Base-by-base conservation (phyloP, 2,113 vertebrate genomes). In the Tursiops truncatus region DNA sequence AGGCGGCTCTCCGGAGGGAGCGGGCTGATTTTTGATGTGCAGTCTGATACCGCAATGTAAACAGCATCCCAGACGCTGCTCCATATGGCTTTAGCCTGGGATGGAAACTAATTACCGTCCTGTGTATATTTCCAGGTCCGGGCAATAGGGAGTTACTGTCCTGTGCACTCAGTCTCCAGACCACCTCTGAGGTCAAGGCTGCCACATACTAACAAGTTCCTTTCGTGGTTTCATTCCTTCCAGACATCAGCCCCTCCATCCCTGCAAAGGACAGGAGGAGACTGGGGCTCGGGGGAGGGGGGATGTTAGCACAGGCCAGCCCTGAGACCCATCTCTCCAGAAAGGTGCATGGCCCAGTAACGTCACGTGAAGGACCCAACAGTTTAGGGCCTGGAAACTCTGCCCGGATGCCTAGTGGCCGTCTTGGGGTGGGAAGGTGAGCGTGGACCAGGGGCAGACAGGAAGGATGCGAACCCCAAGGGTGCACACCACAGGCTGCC, bases 291-390 rank as follows among this genome's bases (percentile, higher is more conserved):
- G 23, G 63, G 47, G 11, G 47, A 4, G 23, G 58, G 36, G 14
- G 47, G 2, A 33, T 0, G 20, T 15, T 7, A 7, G 8, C 1
- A 1, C 14, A 50, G 21, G 73, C 21, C 28, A 26, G 47, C 26
- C 74, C 36, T 7, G 58, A 70, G n/a, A 58, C 11, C 31, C 17
- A 2, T 18, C 12, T 60, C 15, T 77, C 56, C 11, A 44, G 56
- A 23, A 33, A 21, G 41, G 31, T 2, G 2, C 3, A 1, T 0
- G 4, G n/a, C 11, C 25, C 68, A 15, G 15, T 41, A 20, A 53
- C 0, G 0, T 3, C 62, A 44, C 0, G 0, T 0, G 3, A 62
- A 76, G 44, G n/a, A 58, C n/a, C 9, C 18, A 36, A 60, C 0
- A 2, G 11, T 21, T 60, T 71, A n/a, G 60, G 9, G 84, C 33